These are phyloP conservation scores for Spheniscus humboldti DNA, from an alignment of 2,797 vertebrate species.

Conservation along the genomic window DNA sequence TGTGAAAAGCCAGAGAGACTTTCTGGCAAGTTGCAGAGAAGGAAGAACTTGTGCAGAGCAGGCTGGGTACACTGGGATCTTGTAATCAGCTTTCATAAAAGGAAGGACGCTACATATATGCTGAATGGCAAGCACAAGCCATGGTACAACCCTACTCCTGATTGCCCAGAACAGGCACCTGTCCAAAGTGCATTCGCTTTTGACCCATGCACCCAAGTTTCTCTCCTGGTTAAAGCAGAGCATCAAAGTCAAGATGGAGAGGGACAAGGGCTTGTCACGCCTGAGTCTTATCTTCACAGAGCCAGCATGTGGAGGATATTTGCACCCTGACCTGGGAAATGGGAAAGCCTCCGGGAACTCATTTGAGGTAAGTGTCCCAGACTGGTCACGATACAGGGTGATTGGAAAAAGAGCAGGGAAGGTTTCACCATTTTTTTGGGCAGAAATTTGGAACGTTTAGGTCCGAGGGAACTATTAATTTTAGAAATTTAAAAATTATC, in stretches of 20 bases:
- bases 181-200: neutral
- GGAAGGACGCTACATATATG: no score
- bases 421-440: neutral
- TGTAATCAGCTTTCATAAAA: neutral
- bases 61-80: neutral
- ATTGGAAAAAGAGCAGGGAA: neutral
- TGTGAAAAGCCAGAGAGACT: neutral
- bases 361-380: neutral
- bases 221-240: neutral
- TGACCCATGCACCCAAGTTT: neutral
- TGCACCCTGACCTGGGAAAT: neutral
- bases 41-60: neutral
- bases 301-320: accelerated
- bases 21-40: neutral
- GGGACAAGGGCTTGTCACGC: neutral
- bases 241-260: neutral
- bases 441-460: neutral
- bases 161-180: neutral
- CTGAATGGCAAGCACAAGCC: neutral
- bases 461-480: neutral
- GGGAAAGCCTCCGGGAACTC: neutral
- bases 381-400: neutral
- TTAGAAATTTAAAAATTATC: neutral
- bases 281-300: neutral
- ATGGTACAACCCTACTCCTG: neutral